Evolutionary conservation across 1,140 invertebrate species (phyloP).

Genomic region (Tigriopus japonicus): DNA sequence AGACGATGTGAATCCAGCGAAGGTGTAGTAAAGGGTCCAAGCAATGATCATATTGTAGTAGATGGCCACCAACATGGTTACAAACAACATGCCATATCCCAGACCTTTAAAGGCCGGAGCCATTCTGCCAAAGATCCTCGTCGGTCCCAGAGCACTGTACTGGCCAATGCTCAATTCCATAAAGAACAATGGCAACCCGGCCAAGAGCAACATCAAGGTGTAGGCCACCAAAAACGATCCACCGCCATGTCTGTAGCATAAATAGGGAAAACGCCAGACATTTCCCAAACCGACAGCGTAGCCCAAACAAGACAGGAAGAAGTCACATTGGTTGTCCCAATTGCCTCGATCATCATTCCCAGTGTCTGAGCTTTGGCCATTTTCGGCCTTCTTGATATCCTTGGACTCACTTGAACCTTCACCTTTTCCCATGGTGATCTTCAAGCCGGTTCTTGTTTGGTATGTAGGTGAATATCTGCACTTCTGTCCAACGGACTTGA

Average conservation of each 20-base stretch:
- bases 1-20: conserved; percentile 51
- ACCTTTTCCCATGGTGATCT: too few relatives aligned
- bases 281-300: conserved; percentile 40
- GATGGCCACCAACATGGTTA: conserved; percentile 92
- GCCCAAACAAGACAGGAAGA: conserved; percentile 4
- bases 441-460: too few relatives aligned
- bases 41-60: conserved; percentile 99
- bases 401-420: too few relatives aligned
- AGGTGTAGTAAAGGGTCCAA: conserved; percentile 88
- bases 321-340: conserved; percentile 46
- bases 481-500: too few relatives aligned
- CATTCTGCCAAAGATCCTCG: conserved; percentile 35
- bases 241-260: conserved; percentile 45
- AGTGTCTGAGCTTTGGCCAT: too few relatives aligned
- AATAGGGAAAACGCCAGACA: conserved; percentile 51
- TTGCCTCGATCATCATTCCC: background rate
- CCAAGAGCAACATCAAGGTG: conserved; percentile 81
- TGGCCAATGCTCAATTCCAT: conserved; percentile 97
- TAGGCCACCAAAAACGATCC: conserved; percentile 52
- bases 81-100: conserved; percentile 9
- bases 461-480: too few relatives aligned
- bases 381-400: too few relatives aligned
- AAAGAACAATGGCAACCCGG: conserved; percentile 91
- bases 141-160: conserved; percentile 82
- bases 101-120: conserved; percentile 18